These are phyloP conservation scores for Schlechtendalia chinensis DNA, from an alignment of 1,140 invertebrate species.

Conservation along the genomic window DNA sequence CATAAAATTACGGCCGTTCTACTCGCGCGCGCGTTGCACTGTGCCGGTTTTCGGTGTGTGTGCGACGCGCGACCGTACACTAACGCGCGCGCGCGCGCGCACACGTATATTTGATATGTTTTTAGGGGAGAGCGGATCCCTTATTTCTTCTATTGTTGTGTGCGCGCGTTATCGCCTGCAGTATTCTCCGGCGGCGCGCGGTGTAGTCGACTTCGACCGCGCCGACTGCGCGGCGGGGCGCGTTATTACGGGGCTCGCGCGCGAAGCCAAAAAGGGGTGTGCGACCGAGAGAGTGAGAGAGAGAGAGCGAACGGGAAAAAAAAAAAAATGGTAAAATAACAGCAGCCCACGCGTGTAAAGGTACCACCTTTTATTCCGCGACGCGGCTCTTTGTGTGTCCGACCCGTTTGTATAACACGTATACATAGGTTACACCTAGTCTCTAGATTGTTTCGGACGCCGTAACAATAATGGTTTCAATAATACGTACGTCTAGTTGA, in stretches of 20 bases:
- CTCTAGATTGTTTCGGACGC: no score
- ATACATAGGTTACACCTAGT: not conserved
- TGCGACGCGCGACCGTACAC: no score
- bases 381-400: not conserved
- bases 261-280: slow-evolving; percentile 34
- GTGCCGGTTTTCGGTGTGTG: no score
- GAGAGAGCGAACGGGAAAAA: not conserved
- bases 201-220: not conserved
- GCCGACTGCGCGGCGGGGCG: not conserved
- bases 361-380: not conserved
- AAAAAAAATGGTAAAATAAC: slow-evolving; percentile 18
- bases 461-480: no score
- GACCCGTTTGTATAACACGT: not conserved
- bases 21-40: not conserved
- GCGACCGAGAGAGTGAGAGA: not conserved
- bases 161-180: no score
- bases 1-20: no score
- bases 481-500: no score
- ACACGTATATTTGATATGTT: not conserved
- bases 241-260: not conserved
- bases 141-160: not conserved
- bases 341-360: not conserved
- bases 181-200: not conserved
- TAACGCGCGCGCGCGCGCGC: not conserved
- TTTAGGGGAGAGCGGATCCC: slow-evolving; percentile 3